Evolutionary conservation across 2,797 vertebrate species (phyloP).

Genomic region (Decapterus maruadsi): DNA sequence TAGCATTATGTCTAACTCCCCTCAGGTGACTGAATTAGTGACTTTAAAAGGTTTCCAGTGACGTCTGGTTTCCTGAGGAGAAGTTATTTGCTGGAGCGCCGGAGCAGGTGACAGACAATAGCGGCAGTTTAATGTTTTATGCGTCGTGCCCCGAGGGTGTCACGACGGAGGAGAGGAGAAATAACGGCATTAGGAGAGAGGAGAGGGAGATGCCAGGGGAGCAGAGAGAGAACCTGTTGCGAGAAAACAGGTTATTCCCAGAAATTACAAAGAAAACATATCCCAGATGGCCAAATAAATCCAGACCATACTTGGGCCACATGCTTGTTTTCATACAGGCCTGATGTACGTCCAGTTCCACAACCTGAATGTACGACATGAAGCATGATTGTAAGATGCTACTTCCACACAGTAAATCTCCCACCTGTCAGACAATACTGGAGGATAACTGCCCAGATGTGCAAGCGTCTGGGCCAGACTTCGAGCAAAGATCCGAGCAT

Average conservation of each 20-base stretch:
- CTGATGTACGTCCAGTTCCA: too few species aligned
- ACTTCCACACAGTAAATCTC: too few species aligned
- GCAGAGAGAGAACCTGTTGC: neutral
- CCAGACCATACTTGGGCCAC: too few species aligned
- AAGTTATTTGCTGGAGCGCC: constrained; percentile 21
- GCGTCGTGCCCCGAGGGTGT: constrained; percentile 32
- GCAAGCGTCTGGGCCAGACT: too few species aligned
- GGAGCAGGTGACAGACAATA: constrained; percentile 33
- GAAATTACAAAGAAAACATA: neutral
- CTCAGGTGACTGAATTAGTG: constrained; percentile 23
- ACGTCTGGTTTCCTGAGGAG: constrained; percentile 45
- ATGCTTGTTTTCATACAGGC: too few species aligned
- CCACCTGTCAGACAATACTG: too few species aligned
- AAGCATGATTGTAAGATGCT: too few species aligned
- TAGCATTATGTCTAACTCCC: neutral
- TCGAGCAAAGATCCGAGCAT: too few species aligned
- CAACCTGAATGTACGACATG: too few species aligned
- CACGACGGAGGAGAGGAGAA: constrained; percentile 1
- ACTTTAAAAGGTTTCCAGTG: constrained; percentile 41
- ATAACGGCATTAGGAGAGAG: constrained; percentile 9
- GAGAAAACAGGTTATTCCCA: neutral
- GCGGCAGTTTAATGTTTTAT: constrained; percentile 51
- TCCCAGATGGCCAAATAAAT: too few species aligned
- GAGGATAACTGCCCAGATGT: too few species aligned
- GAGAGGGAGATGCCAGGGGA: neutral